These are phyloP conservation scores for Mallotus villosus DNA, from an alignment of 2,797 vertebrate genomes.

Conservation along the genomic window DNA sequence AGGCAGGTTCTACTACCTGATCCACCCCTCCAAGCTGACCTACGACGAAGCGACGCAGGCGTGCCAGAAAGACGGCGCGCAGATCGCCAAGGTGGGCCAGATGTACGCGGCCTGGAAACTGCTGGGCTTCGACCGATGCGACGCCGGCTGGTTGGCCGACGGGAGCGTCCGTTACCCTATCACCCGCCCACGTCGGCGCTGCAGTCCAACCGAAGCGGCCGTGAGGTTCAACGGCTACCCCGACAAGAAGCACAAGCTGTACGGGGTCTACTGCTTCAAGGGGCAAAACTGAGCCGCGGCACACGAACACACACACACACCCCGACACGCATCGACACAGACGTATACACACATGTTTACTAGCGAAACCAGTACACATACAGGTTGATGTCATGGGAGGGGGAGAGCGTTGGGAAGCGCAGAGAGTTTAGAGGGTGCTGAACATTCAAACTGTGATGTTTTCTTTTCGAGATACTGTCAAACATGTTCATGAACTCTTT, in stretches of 20 bases:
- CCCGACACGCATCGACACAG: slow-evolving; percentile 26
- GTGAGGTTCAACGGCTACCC: slow-evolving; percentile 92
- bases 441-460: slow-evolving; percentile 90
- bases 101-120: slow-evolving; percentile 95
- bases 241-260: slow-evolving; percentile 95
- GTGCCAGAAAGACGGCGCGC: slow-evolving; percentile 84
- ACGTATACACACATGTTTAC: slow-evolving; percentile 13
- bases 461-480: slow-evolving; percentile 80
- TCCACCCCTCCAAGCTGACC: slow-evolving; percentile 88
- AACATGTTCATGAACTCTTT: slow-evolving; percentile 36
- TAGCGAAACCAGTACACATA: not conserved
- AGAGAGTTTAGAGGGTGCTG: slow-evolving; percentile 65
- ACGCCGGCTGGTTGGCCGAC: slow-evolving; percentile 92
- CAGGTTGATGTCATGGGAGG: not conserved
- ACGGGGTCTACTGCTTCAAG: slow-evolving; percentile 94
- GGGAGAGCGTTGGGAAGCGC: slow-evolving; percentile 40
- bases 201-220: slow-evolving; percentile 88
- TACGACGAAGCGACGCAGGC: slow-evolving; percentile 88
- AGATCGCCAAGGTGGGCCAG: slow-evolving; percentile 95
- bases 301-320: slow-evolving; percentile 10
- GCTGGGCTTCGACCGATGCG: slow-evolving; percentile 91
- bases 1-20: slow-evolving; percentile 95
- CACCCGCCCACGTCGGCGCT: slow-evolving; percentile 84
- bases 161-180: slow-evolving; percentile 96
- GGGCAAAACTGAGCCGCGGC: slow-evolving; percentile 76